Evolutionary conservation across 2,113 vertebrate genomes (phyloP).

Genomic region (Leptosomus discolor): DNA sequence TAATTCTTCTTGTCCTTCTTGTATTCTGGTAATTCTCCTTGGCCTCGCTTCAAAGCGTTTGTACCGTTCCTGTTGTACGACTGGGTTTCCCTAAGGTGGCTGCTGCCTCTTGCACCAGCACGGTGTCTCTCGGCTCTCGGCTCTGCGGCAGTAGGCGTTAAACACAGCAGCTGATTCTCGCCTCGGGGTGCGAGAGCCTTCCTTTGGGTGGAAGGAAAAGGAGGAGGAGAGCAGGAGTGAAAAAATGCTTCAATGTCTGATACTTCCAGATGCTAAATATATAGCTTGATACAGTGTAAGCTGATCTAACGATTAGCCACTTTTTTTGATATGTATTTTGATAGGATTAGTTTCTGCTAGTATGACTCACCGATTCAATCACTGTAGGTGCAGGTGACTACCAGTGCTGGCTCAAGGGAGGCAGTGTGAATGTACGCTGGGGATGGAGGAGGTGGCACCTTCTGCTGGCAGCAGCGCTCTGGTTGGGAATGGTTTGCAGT

Average conservation of each 20-base stretch:
- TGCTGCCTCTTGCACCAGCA: neutral
- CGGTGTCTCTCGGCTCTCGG: neutral
- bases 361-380: rapidly evolving
- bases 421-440: too few species aligned
- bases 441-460: neutral
- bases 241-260: neutral
- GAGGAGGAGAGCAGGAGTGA: neutral
- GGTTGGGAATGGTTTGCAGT: neutral
- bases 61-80: rapidly evolving
- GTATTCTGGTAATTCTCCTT: neutral
- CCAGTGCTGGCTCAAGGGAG: neutral
- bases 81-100: neutral
- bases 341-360: neutral
- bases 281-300: neutral
- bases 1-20: neutral
- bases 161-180: neutral
- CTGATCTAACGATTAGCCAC: neutral
- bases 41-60: neutral
- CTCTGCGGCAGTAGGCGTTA: neutral
- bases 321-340: neutral
- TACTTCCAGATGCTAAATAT: neutral
- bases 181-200: neutral
- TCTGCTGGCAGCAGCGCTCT: neutral
- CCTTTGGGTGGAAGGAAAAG: neutral
- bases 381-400: too few species aligned